phyloP scores from a whole-genome alignment of 2,113 vertebrate species.

The Turdus rufiventris region DNA sequence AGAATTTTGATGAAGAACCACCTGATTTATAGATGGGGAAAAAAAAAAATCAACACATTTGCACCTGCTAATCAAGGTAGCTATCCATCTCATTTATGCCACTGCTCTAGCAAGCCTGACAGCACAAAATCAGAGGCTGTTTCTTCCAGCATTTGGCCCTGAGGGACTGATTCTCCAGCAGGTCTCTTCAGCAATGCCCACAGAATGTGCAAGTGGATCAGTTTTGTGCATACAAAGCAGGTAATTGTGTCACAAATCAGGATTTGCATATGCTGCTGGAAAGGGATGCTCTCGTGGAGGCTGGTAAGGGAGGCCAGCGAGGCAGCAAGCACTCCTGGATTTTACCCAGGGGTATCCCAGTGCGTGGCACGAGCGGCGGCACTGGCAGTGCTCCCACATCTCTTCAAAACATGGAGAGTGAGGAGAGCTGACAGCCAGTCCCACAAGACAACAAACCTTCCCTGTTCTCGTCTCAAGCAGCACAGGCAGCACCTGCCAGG shows the following conservation, averaged over 20 bases:
- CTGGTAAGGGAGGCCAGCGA: background rate
- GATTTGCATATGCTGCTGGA: conserved; percentile 27
- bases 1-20: background rate
- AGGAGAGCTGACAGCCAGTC: background rate
- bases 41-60: background rate
- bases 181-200: conserved; percentile 47
- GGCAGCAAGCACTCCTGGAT: background rate
- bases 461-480: background rate
- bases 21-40: background rate
- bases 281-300: background rate
- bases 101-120: conserved; percentile 32
- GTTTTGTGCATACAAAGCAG: conserved; percentile 61
- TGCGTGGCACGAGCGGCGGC: accelerated
- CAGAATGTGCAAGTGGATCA: conserved; percentile 40
- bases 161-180: conserved; percentile 60
- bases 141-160: conserved; percentile 48
- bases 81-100: conserved; percentile 62
- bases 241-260: conserved; percentile 54
- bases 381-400: background rate
- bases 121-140: conserved; percentile 53
- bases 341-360: background rate
- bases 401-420: background rate
- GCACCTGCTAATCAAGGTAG: conserved; percentile 60
- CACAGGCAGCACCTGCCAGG: background rate
- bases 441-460: background rate